phyloP scores from a whole-genome alignment of 2,113 vertebrate genomes.

The Pardalotus punctatus region DNA sequence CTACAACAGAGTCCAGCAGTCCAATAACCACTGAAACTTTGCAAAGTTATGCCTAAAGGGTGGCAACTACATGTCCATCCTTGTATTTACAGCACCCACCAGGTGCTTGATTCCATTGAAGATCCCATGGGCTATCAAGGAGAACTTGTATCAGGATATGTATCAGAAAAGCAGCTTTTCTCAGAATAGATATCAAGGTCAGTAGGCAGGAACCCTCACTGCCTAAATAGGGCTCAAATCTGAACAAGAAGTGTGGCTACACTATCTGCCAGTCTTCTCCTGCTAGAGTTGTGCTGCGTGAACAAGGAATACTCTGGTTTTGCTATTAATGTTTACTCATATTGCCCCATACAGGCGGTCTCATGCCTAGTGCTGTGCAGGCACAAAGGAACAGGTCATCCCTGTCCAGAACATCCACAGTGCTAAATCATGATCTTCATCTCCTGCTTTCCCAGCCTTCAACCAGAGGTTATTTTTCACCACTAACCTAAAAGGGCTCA shows the following conservation, averaged over 20 bases:
- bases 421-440: neutral
- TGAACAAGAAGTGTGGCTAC: neutral
- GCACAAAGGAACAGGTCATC: neutral
- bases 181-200: neutral
- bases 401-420: neutral
- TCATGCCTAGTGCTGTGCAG: neutral
- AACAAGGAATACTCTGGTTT: neutral
- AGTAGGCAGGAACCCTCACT: neutral
- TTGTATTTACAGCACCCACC: neutral
- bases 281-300: neutral
- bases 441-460: neutral
- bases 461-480: neutral
- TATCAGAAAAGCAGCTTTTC: neutral
- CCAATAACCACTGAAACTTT: neutral
- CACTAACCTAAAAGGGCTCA: neutral
- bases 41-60: neutral
- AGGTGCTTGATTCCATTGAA: neutral
- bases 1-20: neutral
- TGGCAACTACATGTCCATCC: neutral
- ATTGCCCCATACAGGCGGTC: neutral
- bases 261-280: neutral
- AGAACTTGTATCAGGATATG: neutral
- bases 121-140: neutral
- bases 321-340: neutral
- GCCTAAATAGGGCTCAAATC: neutral